These are phyloP conservation scores for Scaptomyza hsui DNA, from an alignment of 1,140 invertebrate species.

Conservation along the genomic window DNA sequence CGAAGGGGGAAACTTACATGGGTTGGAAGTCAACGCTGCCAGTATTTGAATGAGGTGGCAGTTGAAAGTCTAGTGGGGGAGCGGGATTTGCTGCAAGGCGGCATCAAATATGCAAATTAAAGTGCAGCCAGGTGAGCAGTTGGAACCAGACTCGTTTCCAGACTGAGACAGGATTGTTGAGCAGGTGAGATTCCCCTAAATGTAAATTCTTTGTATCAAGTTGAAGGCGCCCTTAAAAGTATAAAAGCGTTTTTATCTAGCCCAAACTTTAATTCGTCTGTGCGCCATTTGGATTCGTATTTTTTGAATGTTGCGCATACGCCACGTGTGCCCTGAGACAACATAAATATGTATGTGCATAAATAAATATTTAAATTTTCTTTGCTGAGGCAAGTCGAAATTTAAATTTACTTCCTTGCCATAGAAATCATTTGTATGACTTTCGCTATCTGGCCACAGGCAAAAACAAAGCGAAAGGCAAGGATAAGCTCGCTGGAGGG, in stretches of 20 bases:
- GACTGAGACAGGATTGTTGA: background rate
- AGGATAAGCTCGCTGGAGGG: constrained; percentile 14
- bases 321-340: constrained; percentile 58
- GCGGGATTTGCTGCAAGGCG: constrained; percentile 21
- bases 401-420: constrained; percentile 63
- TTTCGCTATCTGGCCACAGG: constrained; percentile 27
- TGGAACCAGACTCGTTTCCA: constrained; percentile 8
- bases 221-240: constrained; percentile 29
- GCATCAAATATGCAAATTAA: constrained; percentile 53
- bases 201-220: constrained; percentile 19
- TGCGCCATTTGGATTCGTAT: constrained; percentile 13
- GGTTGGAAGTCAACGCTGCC: background rate
- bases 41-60: constrained; percentile 7
- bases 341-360: too few relatives aligned
- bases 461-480: background rate
- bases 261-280: constrained; percentile 36
- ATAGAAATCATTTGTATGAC: constrained; percentile 31
- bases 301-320: constrained; percentile 48
- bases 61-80: constrained; percentile 6
- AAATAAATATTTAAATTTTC: too few relatives aligned
- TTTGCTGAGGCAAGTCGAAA: constrained; percentile 59
- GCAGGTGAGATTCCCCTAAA: constrained; percentile 11
- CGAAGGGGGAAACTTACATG: background rate
- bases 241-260: constrained; percentile 49
- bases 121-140: constrained; percentile 45